Evolutionary conservation across 2,888 invertebrate genomes (phyloP), one percentile per base, ranked within the genome.

Genomic region (Dryadula phaetusa): DNA sequence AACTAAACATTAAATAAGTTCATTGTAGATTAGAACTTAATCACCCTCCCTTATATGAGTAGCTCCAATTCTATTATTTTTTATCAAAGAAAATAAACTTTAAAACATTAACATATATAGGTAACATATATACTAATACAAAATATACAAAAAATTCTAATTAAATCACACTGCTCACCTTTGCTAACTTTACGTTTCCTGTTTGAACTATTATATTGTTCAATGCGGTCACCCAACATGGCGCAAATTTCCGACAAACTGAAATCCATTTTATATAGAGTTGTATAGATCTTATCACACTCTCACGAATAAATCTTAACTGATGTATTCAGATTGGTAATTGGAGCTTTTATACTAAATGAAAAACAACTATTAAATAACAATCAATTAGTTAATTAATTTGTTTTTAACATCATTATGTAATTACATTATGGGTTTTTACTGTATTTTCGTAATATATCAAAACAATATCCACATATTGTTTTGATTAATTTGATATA

Each of bases 231-330:
- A 1, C 70, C 71, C 2, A 73, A 63, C 67, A 72, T 47, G 2
- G 52, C 58, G 22, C 74, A 71, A 28, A 74, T 70, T 46, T 73
- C 70, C 0, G 73, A 67, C n/a, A 74, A 62, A 56, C 37, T 68
- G 18, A 68, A 46, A 60, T 72, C 68, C 71, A 73, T 74, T 22
- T 62, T 64, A 28, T 16, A 34, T 18, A 40, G 3, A 5, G 16
- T 20, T 3, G 12, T n/a, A 1, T 14, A 12, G 18, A 18, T 4
- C 18, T 46, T 37, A 12, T n/a, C n/a, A 22, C n/a, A 22, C 12
- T 34, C n/a, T n/a, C 42, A 14, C 40, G 18, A 8, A 49, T n/a
- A n/a, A 42, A 62, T 12, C 16, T 12, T 20, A 20, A 53, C 37
- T 18, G 28, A 18, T 53, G 12, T 22, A 53, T 22, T 61, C 12